phyloP scores from a whole-genome alignment of 1,140 invertebrate species.

The Tetramorium simillimum region DNA sequence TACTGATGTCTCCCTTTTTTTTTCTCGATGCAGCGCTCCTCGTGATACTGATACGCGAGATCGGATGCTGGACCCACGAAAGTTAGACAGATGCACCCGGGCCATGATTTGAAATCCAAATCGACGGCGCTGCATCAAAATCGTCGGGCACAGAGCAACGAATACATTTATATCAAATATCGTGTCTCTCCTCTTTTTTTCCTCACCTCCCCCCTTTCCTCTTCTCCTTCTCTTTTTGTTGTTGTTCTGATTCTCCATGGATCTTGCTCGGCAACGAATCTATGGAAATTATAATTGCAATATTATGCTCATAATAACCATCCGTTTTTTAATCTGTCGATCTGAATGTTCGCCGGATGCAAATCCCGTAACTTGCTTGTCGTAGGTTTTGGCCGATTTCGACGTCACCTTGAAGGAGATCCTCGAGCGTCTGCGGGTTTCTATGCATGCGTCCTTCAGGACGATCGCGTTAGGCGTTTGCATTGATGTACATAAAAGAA shows the following conservation, averaged over 20 bases:
- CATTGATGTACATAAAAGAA: constrained; percentile 40
- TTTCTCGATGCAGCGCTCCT: constrained; percentile 51
- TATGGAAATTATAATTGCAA: constrained; percentile 13
- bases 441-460: constrained; percentile 53
- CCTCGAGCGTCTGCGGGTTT: constrained; percentile 10
- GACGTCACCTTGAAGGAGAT: constrained; percentile 46
- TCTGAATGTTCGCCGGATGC: constrained; percentile 2
- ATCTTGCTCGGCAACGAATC: not conserved
- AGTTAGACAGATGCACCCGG: constrained; percentile 76
- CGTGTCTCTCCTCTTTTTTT: not conserved
- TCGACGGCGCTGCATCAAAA: constrained; percentile 73
- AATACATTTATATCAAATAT: constrained; percentile 68
- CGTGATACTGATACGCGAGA: constrained; percentile 5
- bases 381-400: constrained; percentile 47
- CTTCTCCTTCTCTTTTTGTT: not conserved
- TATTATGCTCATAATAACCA: not conserved
- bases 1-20: constrained; percentile 31
- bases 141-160: constrained; percentile 51
- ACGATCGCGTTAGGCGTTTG: constrained; percentile 40
- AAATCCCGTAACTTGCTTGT: constrained; percentile 49
- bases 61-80: constrained; percentile 61
- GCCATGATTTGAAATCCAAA: constrained; percentile 74
- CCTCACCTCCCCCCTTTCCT: too few relatives aligned
- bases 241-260: not conserved
- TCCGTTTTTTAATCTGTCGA: not conserved